Evolutionary conservation across 2,888 invertebrate species (phyloP).

Genomic region (Chrysolina haemoptera): DNA sequence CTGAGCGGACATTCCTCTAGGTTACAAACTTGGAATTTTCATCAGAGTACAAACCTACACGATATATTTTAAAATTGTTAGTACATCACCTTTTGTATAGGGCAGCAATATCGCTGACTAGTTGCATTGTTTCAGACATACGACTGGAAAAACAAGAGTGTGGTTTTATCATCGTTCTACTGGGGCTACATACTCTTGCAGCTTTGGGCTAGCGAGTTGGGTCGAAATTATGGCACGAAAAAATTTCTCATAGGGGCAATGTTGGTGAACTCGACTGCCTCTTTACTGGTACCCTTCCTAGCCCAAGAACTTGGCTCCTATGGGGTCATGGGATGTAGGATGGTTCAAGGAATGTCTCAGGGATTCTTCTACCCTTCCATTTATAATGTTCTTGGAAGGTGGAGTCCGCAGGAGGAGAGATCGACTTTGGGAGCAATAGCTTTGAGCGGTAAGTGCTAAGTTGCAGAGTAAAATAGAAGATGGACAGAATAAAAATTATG

Average conservation of each 20-base stretch:
- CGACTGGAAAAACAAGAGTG: conserved; percentile 62
- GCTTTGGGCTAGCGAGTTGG: conserved; percentile 76
- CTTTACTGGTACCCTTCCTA: conserved; percentile 78
- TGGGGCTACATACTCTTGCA: conserved; percentile 86
- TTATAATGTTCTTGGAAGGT: conserved; percentile 82
- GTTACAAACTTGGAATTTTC: no score
- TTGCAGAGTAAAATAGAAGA: no score
- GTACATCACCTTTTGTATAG: no score
- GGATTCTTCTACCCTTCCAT: conserved; percentile 81
- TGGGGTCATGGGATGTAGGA: conserved; percentile 77
- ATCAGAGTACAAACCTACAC: no score
- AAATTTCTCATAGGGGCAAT: conserved; percentile 75
- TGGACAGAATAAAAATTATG: no score
- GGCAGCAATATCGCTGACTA: no score
- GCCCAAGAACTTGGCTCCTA: conserved; percentile 78
- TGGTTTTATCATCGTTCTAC: conserved; percentile 83
- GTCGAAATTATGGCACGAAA: conserved; percentile 78
- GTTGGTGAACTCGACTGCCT: conserved; percentile 75
- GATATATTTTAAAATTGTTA: no score
- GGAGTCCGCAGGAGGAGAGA: conserved; percentile 82
- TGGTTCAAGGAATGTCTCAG: conserved; percentile 82
- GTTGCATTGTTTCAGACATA: conserved; percentile 62
- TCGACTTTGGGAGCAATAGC: conserved; percentile 80
- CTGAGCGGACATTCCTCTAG: no score
- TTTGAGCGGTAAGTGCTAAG: conserved; percentile 71